A percentile compares a stretch with the other conserved stretches of the same genome.
phyloP scores from a whole-genome alignment of 2,113 vertebrate species.

The Pardalotus punctatus region DNA sequence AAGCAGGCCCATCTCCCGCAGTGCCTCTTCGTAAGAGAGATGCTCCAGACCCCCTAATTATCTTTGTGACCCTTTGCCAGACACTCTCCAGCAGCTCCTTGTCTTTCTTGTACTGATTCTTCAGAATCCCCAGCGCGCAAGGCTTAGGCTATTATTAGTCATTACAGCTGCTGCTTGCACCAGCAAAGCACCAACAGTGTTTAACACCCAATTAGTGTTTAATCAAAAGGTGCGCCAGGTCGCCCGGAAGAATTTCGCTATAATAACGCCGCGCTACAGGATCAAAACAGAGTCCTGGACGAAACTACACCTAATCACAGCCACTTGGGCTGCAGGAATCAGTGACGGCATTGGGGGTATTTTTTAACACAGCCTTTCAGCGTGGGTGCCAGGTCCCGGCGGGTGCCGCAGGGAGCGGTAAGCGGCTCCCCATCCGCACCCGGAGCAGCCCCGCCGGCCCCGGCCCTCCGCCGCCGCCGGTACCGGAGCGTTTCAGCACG shows the following conservation, averaged over 20 bases:
- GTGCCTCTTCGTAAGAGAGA: neutral
- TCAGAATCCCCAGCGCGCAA: neutral
- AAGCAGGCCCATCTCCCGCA: neutral
- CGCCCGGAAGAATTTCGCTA: neutral
- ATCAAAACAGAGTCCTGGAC: neutral
- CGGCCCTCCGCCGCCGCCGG: neutral
- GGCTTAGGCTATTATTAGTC: neutral
- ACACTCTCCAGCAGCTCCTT: neutral
- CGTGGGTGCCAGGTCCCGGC: neutral
- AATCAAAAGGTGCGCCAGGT: neutral
- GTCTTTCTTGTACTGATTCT: neutral
- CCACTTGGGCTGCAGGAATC: neutral
- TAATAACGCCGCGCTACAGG: neutral
- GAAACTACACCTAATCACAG: neutral
- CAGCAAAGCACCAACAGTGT: neutral
- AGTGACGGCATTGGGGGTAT: accelerated
- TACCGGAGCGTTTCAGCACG: neutral
- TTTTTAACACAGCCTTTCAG: neutral
- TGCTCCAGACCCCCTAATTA: neutral
- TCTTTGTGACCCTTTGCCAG: neutral
- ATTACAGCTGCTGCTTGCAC: neutral
- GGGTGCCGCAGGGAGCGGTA: neutral
- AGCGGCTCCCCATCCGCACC: neutral
- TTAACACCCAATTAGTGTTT: neutral
- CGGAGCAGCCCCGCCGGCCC: neutral